phyloP scores from a whole-genome alignment of 2,888 invertebrate genomes.

The Ormyrus pomaceus region DNA sequence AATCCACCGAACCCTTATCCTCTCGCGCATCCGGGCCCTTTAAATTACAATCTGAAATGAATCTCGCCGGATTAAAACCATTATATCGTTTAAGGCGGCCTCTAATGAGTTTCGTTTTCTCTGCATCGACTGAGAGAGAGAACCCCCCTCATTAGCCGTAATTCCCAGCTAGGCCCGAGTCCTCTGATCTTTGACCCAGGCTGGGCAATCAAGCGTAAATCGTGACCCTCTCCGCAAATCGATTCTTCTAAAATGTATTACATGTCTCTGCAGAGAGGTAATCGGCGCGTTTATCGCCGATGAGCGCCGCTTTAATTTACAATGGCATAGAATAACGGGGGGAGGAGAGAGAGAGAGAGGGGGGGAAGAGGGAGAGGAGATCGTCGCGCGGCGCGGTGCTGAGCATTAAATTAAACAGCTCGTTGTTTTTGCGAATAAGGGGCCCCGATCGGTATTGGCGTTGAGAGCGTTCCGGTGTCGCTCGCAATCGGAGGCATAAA shows the following conservation, averaged over 20 bases:
- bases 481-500: slow-evolving; percentile 75
- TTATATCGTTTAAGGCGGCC: slow-evolving; percentile 41
- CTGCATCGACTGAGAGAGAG: slow-evolving; percentile 1
- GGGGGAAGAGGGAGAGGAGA: neutral
- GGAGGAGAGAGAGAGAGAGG: neutral
- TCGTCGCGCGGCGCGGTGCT: slow-evolving; percentile 55
- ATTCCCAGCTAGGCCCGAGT: slow-evolving; percentile 60
- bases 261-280: slow-evolving; percentile 15
- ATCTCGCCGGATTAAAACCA: slow-evolving; percentile 44
- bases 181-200: slow-evolving; percentile 53
- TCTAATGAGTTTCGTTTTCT: slow-evolving; percentile 52
- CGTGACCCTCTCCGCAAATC: slow-evolving; percentile 64
- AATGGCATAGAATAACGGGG: neutral
- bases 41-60: slow-evolving; percentile 7
- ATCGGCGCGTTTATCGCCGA: slow-evolving; percentile 45
- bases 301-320: slow-evolving; percentile 51
- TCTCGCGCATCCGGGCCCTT: too few species aligned
- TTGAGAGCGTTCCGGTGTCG: slow-evolving; percentile 76
- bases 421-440: slow-evolving; percentile 63
- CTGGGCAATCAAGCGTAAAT: slow-evolving; percentile 69
- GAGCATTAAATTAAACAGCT: slow-evolving; percentile 72
- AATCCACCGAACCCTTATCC: slow-evolving; percentile 6
- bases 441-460: slow-evolving; percentile 67
- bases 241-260: slow-evolving; percentile 37
- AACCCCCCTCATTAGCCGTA: slow-evolving; percentile 66